phyloP scores from a whole-genome alignment of 2,113 vertebrate genomes.

The Chloropsis cyanopogon region DNA sequence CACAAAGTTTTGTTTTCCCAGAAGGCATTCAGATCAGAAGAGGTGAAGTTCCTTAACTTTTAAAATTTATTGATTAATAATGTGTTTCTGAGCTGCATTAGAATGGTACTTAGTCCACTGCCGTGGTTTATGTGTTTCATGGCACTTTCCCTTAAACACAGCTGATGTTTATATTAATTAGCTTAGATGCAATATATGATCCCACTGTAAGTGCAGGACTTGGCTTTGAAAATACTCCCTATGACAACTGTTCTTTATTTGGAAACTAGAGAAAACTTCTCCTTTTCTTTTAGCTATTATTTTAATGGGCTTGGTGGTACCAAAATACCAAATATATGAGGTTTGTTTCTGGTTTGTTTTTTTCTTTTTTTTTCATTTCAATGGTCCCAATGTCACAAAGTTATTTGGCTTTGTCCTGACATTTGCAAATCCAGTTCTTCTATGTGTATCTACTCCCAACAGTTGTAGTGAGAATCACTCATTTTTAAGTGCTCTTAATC shows the following conservation, averaged over 20 bases:
- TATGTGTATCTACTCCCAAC: background rate
- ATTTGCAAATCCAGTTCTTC: background rate
- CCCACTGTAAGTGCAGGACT: background rate
- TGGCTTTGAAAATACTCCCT: background rate
- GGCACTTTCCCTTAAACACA: background rate
- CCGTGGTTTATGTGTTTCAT: background rate
- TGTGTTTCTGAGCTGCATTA: background rate
- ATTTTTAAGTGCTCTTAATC: background rate
- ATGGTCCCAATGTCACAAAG: background rate
- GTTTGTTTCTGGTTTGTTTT: background rate
- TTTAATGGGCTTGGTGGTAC: background rate
- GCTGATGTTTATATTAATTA: background rate
- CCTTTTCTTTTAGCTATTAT: background rate
- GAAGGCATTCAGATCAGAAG: background rate
- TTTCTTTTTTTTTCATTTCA: background rate
- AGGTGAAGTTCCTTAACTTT: background rate
- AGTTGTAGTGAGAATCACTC: background rate
- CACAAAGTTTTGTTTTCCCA: background rate
- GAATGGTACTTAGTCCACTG: background rate
- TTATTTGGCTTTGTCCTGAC: background rate
- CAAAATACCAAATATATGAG: background rate
- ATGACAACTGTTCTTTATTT: background rate
- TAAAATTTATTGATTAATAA: background rate
- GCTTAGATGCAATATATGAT: background rate
- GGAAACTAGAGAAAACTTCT: background rate